phyloP scores from a whole-genome alignment of 2,888 invertebrate species.

The Diplolepis rosae region DNA sequence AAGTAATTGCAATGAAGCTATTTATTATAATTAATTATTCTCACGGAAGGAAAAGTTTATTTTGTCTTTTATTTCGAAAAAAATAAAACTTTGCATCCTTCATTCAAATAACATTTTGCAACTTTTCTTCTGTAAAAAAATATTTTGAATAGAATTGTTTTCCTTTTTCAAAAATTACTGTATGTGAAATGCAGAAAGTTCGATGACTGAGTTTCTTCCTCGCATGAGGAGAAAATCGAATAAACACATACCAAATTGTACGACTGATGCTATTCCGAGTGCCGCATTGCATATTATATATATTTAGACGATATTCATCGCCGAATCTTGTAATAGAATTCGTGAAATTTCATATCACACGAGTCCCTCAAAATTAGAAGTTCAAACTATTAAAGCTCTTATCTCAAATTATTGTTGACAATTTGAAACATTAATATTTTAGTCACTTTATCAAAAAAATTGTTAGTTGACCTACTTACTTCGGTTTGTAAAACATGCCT shows the following conservation, averaged over 20 bases:
- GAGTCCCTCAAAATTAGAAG: background rate
- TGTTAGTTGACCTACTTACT: too few species aligned
- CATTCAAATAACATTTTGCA: background rate
- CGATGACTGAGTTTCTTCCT: slow-evolving; percentile 45
- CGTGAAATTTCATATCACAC: slow-evolving; percentile 22
- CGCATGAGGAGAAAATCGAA: slow-evolving; percentile 30
- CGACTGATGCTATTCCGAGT: slow-evolving; percentile 54
- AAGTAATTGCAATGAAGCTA: too few species aligned
- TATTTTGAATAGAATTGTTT: too few species aligned
- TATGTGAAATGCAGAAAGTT: slow-evolving; percentile 39
- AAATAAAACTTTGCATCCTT: too few species aligned
- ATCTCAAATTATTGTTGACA: background rate
- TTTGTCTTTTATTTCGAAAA: background rate
- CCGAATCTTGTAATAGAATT: slow-evolving; percentile 47
- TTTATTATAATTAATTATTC: too few species aligned
- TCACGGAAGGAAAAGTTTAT: background rate
- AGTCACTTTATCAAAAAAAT: too few species aligned
- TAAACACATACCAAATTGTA: slow-evolving; percentile 37
- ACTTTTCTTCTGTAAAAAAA: background rate
- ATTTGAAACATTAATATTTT: background rate
- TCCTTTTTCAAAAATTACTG: slow-evolving; percentile 3
- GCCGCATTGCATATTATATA: slow-evolving; percentile 55
- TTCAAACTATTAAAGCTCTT: background rate
- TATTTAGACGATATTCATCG: slow-evolving; percentile 60
- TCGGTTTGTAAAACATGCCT: too few species aligned